A percentile compares a stretch with the other conserved stretches of the same genome.
phyloP scores from a whole-genome alignment of 2,888 invertebrate genomes.

The Tetheella fluctuosa region DNA sequence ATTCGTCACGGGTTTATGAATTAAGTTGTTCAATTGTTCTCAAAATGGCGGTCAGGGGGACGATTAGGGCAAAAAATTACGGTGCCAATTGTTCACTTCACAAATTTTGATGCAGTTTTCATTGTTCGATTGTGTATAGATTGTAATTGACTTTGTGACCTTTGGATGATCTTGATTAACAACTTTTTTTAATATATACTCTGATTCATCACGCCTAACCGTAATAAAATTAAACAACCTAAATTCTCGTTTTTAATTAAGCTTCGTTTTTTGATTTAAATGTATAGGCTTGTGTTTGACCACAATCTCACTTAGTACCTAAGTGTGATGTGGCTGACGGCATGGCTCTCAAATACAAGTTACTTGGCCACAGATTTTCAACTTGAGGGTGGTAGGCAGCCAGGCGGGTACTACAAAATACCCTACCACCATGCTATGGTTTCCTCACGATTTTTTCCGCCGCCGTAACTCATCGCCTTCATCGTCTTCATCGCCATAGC shows the following conservation, averaged over 20 bases:
- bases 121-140: neutral
- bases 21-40: conserved; percentile 1
- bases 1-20: conserved; percentile 1
- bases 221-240: neutral
- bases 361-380: too few relatives aligned
- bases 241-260: neutral
- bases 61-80: neutral
- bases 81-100: neutral
- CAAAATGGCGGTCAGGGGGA: conserved; percentile 4
- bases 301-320: too few relatives aligned
- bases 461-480: too few relatives aligned
- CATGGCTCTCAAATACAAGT: too few relatives aligned
- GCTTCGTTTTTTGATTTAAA: neutral
- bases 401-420: too few relatives aligned
- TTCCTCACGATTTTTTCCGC: too few relatives aligned
- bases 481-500: too few relatives aligned
- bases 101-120: conserved; percentile 4
- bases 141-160: neutral
- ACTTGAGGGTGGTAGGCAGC: too few relatives aligned
- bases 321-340: too few relatives aligned
- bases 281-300: too few relatives aligned
- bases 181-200: neutral
- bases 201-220: neutral
- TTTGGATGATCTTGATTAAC: neutral
- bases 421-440: too few relatives aligned